Conservation (phyloP, 1,140 invertebrate species). For the Drosophila ohnishii region DNA sequence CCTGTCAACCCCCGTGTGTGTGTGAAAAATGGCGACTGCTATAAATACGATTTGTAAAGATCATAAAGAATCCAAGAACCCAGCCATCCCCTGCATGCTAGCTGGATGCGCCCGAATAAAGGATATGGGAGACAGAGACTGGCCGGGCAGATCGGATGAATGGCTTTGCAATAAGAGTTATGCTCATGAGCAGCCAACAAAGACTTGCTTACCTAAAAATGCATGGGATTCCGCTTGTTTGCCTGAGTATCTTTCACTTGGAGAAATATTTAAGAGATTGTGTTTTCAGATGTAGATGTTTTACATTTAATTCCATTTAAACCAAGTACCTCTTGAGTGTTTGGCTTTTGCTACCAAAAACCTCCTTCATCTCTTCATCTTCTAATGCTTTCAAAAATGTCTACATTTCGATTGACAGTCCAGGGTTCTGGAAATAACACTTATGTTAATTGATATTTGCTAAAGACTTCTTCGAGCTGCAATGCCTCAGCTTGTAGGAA, state of each 20-base stretch:
- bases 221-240: conserved; percentile 31
- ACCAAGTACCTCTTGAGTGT: background rate
- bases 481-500: conserved; percentile 1
- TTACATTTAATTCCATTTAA: background rate
- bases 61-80: conserved; percentile 16
- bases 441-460: conserved; percentile 66
- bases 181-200: conserved; percentile 22
- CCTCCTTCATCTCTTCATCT: background rate
- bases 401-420: background rate
- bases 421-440: conserved; percentile 29
- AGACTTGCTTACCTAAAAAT: conserved; percentile 36
- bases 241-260: background rate
- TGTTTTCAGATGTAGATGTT: background rate
- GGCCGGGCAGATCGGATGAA: conserved; percentile 16
- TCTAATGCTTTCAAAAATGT: background rate
- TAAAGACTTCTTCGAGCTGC: conserved; percentile 9
- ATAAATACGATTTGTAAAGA: conserved; percentile 76
- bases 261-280: background rate
- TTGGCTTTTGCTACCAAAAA: background rate
- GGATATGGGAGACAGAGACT: conserved; percentile 1
- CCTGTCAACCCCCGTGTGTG: background rate
- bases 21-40: conserved; percentile 65
- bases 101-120: conserved; percentile 9
- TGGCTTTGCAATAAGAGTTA: conserved; percentile 15
- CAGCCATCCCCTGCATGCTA: conserved; percentile 10